Evolutionary conservation across 2,113 vertebrate species (phyloP), one percentile per base, ranked within the genome.

Genomic region (Pithys albifrons): DNA sequence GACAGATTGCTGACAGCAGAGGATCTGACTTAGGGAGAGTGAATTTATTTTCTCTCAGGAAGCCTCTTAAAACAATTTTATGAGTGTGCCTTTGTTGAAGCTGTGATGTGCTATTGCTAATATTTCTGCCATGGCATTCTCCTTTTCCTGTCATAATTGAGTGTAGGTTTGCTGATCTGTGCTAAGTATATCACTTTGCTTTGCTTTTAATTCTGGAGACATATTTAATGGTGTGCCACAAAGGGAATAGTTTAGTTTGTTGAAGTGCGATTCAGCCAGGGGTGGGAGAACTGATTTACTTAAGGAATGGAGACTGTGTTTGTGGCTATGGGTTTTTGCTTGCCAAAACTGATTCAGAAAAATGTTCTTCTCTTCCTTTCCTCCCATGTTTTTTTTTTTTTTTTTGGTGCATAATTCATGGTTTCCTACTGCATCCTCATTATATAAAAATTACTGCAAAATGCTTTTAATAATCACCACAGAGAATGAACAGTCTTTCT

Each of bases 251-350:
- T 65, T 96, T 37, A 29, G 61, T 91, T 95, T 93, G 59, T 69
- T 57, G 65, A n/a, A 29, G 41, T 73, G 37, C 92, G 83, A 91
- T 92, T 95, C 94, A 93, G 65, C 65, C 76, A 75, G 43, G 62
- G 29, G 59, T 93, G 76, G 83, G 58, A 88, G 71, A 95, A 74
- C 31, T 49, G 72, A 67, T 91, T 91, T 90, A 27, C 67, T 66
- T 85, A 80, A 71, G 72, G 55, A 85, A 66, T 51, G 41, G 69
- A 85, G 49, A 29, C 49, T 79, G 12, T 19, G 2, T 87, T 76
- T 94, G 58, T 86, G 59, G 35, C 57, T 85, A 18, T 64, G 61
- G 46, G 35, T 83, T 88, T 90, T 35, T 88, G 27, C 69, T 57
- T 89, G 37, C 65, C 91, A 49, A 67, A 81, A 67, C 57, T 16